phyloP scores from a whole-genome alignment of 1,140 invertebrate genomes.

The Drosophila ogumai region DNA sequence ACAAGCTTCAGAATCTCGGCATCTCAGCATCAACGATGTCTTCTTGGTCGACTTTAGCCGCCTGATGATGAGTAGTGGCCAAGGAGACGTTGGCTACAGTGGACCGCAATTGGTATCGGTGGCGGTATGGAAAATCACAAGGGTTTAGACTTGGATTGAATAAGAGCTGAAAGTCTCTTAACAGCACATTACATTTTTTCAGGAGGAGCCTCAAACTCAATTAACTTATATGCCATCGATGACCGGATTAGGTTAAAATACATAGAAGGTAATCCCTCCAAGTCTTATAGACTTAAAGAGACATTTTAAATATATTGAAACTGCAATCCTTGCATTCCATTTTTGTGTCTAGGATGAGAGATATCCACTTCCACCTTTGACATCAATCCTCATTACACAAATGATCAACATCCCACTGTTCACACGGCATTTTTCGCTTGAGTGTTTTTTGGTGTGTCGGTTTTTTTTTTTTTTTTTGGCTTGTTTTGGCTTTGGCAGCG shows the following conservation, averaged over 20 bases:
- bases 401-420: conserved; percentile 45
- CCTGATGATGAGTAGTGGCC: conserved; percentile 48
- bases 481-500: conserved; percentile 54
- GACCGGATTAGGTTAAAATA: no score
- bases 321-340: background rate
- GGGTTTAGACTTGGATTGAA: background rate
- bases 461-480: conserved; percentile 10
- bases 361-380: background rate
- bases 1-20: conserved; percentile 71
- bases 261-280: no score
- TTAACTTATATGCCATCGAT: no score
- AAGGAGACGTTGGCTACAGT: conserved; percentile 34
- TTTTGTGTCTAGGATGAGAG: no score
- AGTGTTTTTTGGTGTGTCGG: conserved; percentile 12
- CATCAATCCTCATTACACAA: background rate
- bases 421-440: conserved; percentile 22
- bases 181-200: no score
- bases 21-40: conserved; percentile 55
- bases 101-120: conserved; percentile 19
- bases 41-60: conserved; percentile 44
- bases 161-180: background rate
- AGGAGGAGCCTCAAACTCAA: no score
- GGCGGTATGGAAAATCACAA: background rate
- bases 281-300: background rate
- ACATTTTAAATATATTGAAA: background rate